A percentile compares a stretch with the other conserved stretches of the same genome.
phyloP scores from a whole-genome alignment of 2,113 vertebrate species.

The Nothoprocta perdicaria region DNA sequence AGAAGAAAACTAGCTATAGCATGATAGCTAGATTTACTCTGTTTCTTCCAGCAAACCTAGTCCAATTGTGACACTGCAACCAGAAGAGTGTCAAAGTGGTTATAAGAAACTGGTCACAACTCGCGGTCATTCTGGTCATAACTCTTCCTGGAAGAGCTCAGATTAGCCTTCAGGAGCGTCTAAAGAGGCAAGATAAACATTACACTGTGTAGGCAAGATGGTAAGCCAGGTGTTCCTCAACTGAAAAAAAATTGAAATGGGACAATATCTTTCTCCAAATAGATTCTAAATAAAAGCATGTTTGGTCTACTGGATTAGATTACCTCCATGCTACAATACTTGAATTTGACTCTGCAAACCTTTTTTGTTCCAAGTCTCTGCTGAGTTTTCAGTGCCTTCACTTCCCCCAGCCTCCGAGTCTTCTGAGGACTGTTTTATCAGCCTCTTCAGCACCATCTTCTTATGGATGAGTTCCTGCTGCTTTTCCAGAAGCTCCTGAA shows the following conservation, averaged over 20 bases:
- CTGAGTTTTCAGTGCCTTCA: conserved; percentile 52
- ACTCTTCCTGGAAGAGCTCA: not conserved
- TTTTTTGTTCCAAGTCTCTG: conserved; percentile 81
- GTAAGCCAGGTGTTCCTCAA: not conserved
- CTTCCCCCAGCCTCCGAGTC: conserved; percentile 68
- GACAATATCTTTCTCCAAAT: not conserved
- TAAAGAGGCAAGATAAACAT: not conserved
- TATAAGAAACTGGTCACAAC: not conserved
- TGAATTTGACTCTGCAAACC: conserved; percentile 73
- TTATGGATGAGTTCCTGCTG: conserved; percentile 84
- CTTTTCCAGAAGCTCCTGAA: conserved; percentile 88
- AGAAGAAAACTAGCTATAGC: not conserved
- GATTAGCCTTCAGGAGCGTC: not conserved
- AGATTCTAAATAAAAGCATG: not conserved
- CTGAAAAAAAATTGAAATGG: not conserved
- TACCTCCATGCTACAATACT: not conserved
- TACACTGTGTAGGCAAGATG: not conserved
- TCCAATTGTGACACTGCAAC: not conserved
- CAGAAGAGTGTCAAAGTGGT: not conserved
- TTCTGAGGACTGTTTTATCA: conserved; percentile 80
- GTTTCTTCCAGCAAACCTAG: not conserved
- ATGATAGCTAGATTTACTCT: not conserved
- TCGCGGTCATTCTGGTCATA: not conserved
- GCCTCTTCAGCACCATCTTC: conserved; percentile 79
- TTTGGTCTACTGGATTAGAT: not conserved